phyloP scores from a whole-genome alignment of 2,888 invertebrate genomes.

The Amitus sp. region DNA sequence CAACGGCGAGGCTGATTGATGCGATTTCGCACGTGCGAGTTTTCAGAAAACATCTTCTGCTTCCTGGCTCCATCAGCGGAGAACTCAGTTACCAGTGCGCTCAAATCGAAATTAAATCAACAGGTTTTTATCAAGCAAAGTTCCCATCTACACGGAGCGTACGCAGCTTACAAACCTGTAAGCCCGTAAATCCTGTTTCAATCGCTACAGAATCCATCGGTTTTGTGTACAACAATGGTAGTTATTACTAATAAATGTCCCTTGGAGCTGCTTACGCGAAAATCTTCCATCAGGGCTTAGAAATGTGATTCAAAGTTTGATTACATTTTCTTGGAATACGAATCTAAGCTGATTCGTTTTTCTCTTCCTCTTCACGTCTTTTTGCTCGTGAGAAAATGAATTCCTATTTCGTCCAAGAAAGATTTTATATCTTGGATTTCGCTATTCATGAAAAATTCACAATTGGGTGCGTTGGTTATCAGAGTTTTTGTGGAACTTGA shows the following conservation, averaged over 20 bases:
- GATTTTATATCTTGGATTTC: too few relatives aligned
- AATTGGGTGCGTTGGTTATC: too few relatives aligned
- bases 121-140: slow-evolving; percentile 45
- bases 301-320: neutral
- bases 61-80: neutral
- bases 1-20: too few relatives aligned
- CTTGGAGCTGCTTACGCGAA: neutral
- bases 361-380: too few relatives aligned
- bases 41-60: too few relatives aligned
- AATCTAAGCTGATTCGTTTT: too few relatives aligned
- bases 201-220: slow-evolving; percentile 11
- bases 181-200: slow-evolving; percentile 42
- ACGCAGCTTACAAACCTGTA: slow-evolving; percentile 44
- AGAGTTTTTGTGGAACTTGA: too few relatives aligned
- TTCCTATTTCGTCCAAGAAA: too few relatives aligned
- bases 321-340: too few relatives aligned
- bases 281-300: neutral
- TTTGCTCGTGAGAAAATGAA: too few relatives aligned
- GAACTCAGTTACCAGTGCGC: neutral
- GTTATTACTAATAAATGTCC: slow-evolving; percentile 9
- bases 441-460: too few relatives aligned
- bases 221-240: slow-evolving; percentile 25
- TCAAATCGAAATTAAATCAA: slow-evolving; percentile 43
- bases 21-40: too few relatives aligned
- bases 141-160: slow-evolving; percentile 30